phyloP scores from a whole-genome alignment of 2,797 vertebrate genomes.

The Takifugu ocellatus region DNA sequence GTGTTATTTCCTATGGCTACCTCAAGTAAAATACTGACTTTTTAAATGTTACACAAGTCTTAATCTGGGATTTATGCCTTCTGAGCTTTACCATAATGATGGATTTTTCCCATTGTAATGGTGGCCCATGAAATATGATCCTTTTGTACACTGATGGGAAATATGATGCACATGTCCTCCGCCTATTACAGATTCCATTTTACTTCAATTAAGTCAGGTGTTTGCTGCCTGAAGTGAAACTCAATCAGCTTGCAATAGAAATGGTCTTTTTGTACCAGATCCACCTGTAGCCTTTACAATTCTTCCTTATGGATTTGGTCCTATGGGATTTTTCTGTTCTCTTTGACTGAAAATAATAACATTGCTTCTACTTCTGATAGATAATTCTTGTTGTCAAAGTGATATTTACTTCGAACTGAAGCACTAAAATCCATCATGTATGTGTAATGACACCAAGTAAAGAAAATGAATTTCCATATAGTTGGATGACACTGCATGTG shows the following conservation, averaged over 20 bases:
- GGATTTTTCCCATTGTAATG: slow-evolving; percentile 10
- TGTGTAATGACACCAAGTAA: no score
- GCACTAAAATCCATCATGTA: not conserved
- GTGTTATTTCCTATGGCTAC: no score
- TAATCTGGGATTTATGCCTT: slow-evolving; percentile 8
- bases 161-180: slow-evolving; percentile 44
- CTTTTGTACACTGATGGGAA: slow-evolving; percentile 17
- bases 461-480: no score
- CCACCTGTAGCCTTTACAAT: not conserved
- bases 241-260: slow-evolving; percentile 24
- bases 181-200: slow-evolving; percentile 23
- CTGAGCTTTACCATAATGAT: slow-evolving; percentile 26
- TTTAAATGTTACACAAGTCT: slow-evolving; percentile 18
- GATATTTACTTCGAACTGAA: not conserved
- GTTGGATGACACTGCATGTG: not conserved
- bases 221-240: slow-evolving; percentile 36
- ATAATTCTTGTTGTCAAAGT: no score
- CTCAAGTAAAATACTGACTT: slow-evolving; percentile 9
- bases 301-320: not conserved
- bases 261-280: slow-evolving; percentile 17
- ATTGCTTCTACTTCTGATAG: not conserved
- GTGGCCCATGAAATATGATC: slow-evolving; percentile 41
- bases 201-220: slow-evolving; percentile 3
- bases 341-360: not conserved
- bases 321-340: not conserved